Evolutionary conservation across 1,140 invertebrate species (phyloP).

Genomic region (Piezodorus guildinii): DNA sequence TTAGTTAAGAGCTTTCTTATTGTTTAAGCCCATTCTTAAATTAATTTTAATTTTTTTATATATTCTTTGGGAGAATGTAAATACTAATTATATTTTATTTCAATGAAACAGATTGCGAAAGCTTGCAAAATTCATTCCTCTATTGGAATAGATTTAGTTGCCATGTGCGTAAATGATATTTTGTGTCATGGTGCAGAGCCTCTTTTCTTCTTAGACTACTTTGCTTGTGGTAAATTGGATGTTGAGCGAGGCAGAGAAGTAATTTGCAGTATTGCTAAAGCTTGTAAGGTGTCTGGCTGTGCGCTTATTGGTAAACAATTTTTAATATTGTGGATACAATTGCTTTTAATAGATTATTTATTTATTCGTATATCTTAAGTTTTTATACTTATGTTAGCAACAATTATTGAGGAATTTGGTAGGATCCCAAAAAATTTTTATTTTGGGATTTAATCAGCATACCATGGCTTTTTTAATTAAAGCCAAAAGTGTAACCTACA

Average conservation of each 20-base stretch:
- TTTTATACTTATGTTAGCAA: too few relatives aligned
- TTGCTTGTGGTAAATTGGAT: constrained; percentile 78
- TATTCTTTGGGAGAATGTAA: background rate
- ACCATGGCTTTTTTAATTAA: too few relatives aligned
- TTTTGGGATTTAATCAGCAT: too few relatives aligned
- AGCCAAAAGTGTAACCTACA: too few relatives aligned
- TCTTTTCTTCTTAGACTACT: constrained; percentile 93
- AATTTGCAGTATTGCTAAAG: constrained; percentile 73
- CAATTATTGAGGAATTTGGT: too few relatives aligned
- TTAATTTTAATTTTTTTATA: background rate
- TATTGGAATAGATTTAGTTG: constrained; percentile 90
- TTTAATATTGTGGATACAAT: too few relatives aligned
- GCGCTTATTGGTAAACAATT: constrained; percentile 62
- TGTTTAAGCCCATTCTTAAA: background rate
- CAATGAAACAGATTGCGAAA: constrained; percentile 60
- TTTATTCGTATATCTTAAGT: too few relatives aligned
- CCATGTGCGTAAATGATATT: constrained; percentile 97
- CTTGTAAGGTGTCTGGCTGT: constrained; percentile 75
- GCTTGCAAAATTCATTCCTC: constrained; percentile 63
- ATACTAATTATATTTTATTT: constrained; percentile 15
- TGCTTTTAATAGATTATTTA: too few relatives aligned
- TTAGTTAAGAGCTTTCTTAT: background rate
- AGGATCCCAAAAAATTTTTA: too few relatives aligned
- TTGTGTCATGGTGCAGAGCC: constrained; percentile 89
- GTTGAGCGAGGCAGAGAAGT: constrained; percentile 62